These are phyloP conservation scores for Molossus alvarezi DNA, from an alignment of 2,797 vertebrate species.

Conservation along the genomic window DNA sequence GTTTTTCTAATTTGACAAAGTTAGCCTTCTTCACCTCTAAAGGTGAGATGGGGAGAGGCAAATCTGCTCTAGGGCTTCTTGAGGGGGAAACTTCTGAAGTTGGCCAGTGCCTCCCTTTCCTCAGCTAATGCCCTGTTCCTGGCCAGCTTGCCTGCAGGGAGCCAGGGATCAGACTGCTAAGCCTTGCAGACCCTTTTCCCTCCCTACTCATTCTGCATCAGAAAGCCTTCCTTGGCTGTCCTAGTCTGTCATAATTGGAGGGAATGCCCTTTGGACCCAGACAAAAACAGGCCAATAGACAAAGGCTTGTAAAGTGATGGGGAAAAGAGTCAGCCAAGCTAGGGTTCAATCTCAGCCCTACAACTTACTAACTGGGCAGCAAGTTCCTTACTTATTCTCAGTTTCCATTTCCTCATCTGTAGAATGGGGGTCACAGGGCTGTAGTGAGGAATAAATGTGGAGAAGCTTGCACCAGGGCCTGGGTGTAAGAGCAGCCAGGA, in stretches of 20 bases:
- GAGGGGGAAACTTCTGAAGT: not conserved
- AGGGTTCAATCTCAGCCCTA: not conserved
- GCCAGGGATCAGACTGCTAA: not conserved
- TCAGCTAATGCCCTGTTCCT: not conserved
- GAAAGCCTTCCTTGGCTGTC: not conserved
- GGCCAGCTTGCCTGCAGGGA: not conserved
- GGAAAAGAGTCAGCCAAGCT: not conserved
- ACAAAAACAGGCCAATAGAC: not conserved
- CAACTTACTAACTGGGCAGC: not conserved
- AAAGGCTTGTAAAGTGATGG: not conserved
- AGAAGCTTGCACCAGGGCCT: not conserved
- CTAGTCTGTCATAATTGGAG: not conserved
- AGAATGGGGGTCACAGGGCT: not conserved
- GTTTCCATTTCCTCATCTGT: not conserved
- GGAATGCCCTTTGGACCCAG: not conserved
- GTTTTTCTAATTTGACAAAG: not conserved
- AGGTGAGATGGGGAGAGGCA: not conserved
- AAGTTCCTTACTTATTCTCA: not conserved
- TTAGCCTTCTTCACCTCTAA: not conserved
- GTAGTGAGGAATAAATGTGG: not conserved
- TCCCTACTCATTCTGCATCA: no score
- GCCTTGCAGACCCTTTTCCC: not conserved
- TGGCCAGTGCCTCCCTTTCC: not conserved
- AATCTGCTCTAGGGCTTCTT: not conserved
- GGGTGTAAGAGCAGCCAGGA: not conserved